Evolutionary conservation across 2,113 vertebrate species (phyloP), one percentile per base, ranked within the genome.

Genomic region (Psilopogon haemacephalus): DNA sequence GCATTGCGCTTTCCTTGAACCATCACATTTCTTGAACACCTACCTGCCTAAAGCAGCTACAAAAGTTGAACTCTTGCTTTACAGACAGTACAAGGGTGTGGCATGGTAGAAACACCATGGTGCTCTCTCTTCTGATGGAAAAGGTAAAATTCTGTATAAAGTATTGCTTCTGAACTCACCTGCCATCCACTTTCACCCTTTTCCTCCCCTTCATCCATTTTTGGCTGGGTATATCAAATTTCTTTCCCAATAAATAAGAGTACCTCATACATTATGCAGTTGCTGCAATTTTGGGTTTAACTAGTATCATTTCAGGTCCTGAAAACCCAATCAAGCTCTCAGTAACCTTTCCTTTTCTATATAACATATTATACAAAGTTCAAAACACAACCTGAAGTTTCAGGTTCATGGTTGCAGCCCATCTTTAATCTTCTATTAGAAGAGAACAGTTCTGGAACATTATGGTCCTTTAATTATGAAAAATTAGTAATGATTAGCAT

Each of bases 351-450:
- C 52, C 46, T 63, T 71, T 84, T 76, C 50, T 70, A 78, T 77
- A 68, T 62, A 89, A 30, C 46, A 38, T 15, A 35, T 65, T 52
- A 87, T 9, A 52, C 11, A 28, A 76, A 79, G 30, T 62, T 75
- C 69, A 46, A 69, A 79, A 86, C 9, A 72, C 0, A 74, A 93
- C 35, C 20, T 55, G 32, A 77, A 87, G 40, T 35, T 80, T 83
- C 44, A 72, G 84, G 63, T 65, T 78, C 64, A 84, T 87, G 59
- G 48, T 35, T 71, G 37, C 37, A 72, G 46, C 20, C 24, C 32
- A 55, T 65, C 64, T 93, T 91, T 81, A 93, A 76, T 46, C 23
- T 68, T 65, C n/a, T 56, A n/a, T 63, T 79, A 94, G 44, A 72
- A 19, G n/a, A 70, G 20, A 78, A 46, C n/a, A 84, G 30, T 46